phyloP scores from a whole-genome alignment of 92 coral and sea anemone genomes.

The Heliopora coerulea region DNA sequence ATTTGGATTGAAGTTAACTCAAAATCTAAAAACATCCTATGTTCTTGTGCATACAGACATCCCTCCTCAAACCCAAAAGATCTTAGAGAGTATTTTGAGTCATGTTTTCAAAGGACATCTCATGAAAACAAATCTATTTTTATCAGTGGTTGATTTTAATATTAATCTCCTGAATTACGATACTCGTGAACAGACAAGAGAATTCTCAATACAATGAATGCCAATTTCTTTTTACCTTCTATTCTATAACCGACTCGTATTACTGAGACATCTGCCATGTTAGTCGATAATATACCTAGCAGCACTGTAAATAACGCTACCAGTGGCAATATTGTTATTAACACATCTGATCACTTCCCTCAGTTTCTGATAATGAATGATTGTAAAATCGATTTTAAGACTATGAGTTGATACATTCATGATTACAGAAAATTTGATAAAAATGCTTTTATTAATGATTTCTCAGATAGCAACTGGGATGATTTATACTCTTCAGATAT shows the following conservation, averaged over 20 bases:
- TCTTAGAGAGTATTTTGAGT: constrained; percentile 37
- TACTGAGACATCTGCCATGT: constrained; percentile 39
- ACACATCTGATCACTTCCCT: constrained; percentile 44
- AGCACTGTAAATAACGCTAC: constrained; percentile 16
- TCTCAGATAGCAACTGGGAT: constrained; percentile 19
- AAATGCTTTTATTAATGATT: constrained; percentile 16
- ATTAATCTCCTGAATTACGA: constrained; percentile 34
- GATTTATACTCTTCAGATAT: constrained; percentile 11
- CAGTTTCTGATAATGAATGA: constrained; percentile 45
- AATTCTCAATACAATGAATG: constrained; percentile 29
- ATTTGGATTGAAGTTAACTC: constrained; percentile 42
- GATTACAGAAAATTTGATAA: constrained; percentile 43
- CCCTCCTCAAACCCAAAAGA: constrained; percentile 33
- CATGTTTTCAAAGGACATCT: constrained; percentile 13
- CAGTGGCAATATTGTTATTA: constrained; percentile 53
- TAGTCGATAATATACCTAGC: constrained; percentile 42
- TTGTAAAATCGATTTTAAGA: constrained; percentile 38
- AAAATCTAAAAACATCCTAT: constrained; percentile 26
- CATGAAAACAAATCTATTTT: constrained; percentile 43
- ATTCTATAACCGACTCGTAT: constrained; percentile 33
- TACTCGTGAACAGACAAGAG: constrained; percentile 17
- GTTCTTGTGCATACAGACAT: constrained; percentile 39
- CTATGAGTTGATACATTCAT: constrained; percentile 25
- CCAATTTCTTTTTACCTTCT: not conserved
- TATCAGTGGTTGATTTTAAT: constrained; percentile 30